Conservation (phyloP, 1,140 invertebrate species). For the Pygmarrhopalites habei region DNA sequence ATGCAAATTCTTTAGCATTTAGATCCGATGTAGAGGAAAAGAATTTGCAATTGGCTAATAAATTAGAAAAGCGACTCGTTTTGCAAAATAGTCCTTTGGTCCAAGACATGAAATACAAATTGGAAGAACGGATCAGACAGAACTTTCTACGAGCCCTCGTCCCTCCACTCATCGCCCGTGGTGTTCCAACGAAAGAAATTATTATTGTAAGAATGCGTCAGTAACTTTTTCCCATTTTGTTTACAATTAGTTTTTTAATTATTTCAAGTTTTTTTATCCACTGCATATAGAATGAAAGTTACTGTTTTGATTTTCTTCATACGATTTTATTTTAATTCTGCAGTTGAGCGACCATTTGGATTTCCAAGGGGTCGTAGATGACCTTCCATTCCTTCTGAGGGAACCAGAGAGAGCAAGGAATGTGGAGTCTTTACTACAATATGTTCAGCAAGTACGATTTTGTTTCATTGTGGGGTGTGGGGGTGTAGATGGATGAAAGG, state of each 20-base stretch:
- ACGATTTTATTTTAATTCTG: neutral
- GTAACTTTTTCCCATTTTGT: neutral
- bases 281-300: neutral
- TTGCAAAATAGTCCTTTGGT: constrained; percentile 24
- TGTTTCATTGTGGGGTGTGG: too few species aligned
- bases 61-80: constrained; percentile 27
- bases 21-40: too few species aligned
- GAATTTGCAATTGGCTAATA: constrained; percentile 27
- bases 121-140: constrained; percentile 20
- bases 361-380: constrained; percentile 32
- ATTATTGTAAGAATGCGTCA: neutral
- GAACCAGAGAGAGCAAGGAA: constrained; percentile 26
- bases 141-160: constrained; percentile 34
- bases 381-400: constrained; percentile 30
- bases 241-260: neutral
- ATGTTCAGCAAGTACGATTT: neutral
- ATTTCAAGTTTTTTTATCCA: neutral
- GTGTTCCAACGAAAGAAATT: neutral
- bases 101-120: constrained; percentile 27
- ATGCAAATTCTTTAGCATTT: too few species aligned
- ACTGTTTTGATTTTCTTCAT: neutral
- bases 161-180: neutral
- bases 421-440: neutral
- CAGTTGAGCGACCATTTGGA: constrained; percentile 34
- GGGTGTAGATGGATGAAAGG: too few species aligned